phyloP scores from a whole-genome alignment of 2,888 invertebrate genomes.

The Eudasyphora cyanicolor region DNA sequence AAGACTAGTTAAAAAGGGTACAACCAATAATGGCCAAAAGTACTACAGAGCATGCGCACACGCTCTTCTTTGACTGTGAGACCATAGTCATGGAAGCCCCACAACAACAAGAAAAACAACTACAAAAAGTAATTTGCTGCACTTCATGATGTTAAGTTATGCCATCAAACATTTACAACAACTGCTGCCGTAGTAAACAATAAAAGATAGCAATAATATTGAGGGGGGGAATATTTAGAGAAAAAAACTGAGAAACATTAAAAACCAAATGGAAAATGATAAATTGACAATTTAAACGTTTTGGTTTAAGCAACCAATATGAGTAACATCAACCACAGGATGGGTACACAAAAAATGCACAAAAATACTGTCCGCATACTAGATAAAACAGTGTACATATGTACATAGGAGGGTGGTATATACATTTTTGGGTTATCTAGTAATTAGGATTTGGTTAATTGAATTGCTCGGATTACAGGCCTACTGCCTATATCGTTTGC shows the following conservation, averaged over 20 bases:
- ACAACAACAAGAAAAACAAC: slow-evolving; percentile 1
- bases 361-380: background rate
- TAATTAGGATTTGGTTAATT: no score
- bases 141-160: slow-evolving; percentile 63
- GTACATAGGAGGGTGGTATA: background rate
- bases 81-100: background rate
- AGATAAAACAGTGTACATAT: background rate
- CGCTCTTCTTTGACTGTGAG: background rate
- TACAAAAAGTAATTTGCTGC: slow-evolving; percentile 63
- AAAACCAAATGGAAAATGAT: slow-evolving; percentile 64
- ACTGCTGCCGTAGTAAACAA: background rate
- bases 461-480: no score
- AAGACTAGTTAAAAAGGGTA: background rate
- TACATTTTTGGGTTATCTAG: no score
- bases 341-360: background rate
- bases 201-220: slow-evolving; percentile 1
- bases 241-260: slow-evolving; percentile 39
- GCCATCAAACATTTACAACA: slow-evolving; percentile 58
- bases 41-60: background rate
- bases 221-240: background rate
- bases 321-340: background rate
- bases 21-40: background rate
- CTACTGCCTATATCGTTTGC: no score
- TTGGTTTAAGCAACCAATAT: slow-evolving; percentile 45
- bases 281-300: slow-evolving; percentile 68